Percentiles rank a stretch among this genome's conserved stretches.
These are phyloP conservation scores for Piaya cayana DNA, from an alignment of 2,113 vertebrate genomes.

Conservation along the genomic window DNA sequence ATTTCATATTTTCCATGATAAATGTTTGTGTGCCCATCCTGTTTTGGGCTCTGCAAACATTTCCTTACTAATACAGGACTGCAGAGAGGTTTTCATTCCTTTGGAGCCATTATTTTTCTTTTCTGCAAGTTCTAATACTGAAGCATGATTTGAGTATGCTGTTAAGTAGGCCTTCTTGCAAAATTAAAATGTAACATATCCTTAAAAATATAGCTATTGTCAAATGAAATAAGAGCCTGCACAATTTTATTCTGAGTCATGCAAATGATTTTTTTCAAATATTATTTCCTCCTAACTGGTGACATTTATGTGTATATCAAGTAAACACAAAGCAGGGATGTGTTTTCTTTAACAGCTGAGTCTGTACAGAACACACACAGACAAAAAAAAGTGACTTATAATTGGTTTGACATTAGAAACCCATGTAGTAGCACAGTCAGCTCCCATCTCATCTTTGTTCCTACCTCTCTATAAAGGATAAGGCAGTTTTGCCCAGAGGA, in stretches of 20 bases:
- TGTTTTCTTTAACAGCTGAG: conserved; percentile 60
- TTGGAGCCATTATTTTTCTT: not conserved
- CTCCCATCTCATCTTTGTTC: conserved; percentile 73
- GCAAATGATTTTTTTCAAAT: conserved; percentile 37
- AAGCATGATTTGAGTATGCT: not conserved
- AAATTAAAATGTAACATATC: not conserved
- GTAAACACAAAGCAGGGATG: conserved; percentile 41
- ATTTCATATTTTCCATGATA: not conserved
- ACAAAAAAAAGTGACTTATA: conserved; percentile 48
- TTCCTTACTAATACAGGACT: conserved; percentile 21
- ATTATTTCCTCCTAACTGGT: conserved; percentile 36
- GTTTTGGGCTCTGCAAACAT: not conserved
- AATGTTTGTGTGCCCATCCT: not conserved
- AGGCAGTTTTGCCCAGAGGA: conserved; percentile 79
- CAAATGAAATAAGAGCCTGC: conserved; percentile 8
- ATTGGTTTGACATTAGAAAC: conserved; percentile 71
- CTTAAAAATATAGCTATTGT: not conserved
- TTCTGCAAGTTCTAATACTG: not conserved
- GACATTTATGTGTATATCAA: conserved; percentile 50
- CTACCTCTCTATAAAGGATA: conserved; percentile 72
- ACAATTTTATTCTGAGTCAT: conserved; percentile 10
- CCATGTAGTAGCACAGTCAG: conserved; percentile 59
- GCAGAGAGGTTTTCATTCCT: not conserved
- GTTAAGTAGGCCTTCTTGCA: not conserved
- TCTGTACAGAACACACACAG: conserved; percentile 8